These are phyloP conservation scores for Gymnoscopelus braueri DNA, from an alignment of 2,797 vertebrate species.

Conservation along the genomic window DNA sequence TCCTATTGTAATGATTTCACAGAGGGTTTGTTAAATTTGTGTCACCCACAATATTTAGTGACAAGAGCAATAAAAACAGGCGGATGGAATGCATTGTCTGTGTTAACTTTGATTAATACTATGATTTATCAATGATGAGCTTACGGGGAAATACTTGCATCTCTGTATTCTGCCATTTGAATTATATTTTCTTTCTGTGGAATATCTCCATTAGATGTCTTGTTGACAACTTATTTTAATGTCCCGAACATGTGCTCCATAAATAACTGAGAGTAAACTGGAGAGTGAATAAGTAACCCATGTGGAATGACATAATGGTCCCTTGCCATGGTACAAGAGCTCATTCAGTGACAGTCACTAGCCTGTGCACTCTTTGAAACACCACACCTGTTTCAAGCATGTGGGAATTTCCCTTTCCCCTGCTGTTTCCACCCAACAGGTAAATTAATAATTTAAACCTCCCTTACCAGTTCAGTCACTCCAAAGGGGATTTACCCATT, in stretches of 20 bases:
- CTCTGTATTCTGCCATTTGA: neutral
- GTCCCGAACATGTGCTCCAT: neutral
- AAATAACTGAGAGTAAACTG: too few relatives aligned
- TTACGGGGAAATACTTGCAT: neutral
- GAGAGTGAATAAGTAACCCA: neutral
- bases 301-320: slow-evolving; percentile 8
- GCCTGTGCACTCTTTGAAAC: slow-evolving; percentile 19
- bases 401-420: slow-evolving; percentile 43
- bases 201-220: neutral
- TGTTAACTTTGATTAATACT: neutral
- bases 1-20: slow-evolving; percentile 44
- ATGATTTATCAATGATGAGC: neutral
- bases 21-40: neutral
- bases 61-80: neutral
- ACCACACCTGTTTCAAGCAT: slow-evolving; percentile 29
- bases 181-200: neutral
- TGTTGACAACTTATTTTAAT: neutral
- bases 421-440: slow-evolving; percentile 2
- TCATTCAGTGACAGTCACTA: slow-evolving; percentile 15
- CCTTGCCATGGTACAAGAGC: neutral
- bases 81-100: slow-evolving; percentile 1
- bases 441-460: slow-evolving; percentile 6
- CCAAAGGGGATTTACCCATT: neutral
- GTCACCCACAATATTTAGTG: slow-evolving; percentile 5
- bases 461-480: neutral